These are phyloP conservation scores for Hemiscyllium ocellatum DNA, from an alignment of 2,113 vertebrate species.

Conservation along the genomic window DNA sequence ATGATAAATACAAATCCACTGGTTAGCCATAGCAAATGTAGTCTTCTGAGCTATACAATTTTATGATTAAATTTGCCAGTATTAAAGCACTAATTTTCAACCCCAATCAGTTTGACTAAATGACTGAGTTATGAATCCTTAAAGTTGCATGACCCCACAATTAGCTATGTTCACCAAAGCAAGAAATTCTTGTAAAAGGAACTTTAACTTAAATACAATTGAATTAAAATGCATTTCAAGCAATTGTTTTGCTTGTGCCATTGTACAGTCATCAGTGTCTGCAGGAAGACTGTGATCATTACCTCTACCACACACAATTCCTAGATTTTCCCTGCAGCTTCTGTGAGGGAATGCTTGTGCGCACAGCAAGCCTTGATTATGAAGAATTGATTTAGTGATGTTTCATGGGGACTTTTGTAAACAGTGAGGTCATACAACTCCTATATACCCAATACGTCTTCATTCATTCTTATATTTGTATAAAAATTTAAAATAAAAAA, in stretches of 20 bases:
- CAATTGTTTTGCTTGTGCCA: background rate
- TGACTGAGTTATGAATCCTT: background rate
- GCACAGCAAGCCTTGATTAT: background rate
- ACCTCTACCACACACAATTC: too few species aligned
- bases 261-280: background rate
- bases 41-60: slow-evolving; percentile 29
- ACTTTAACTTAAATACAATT: background rate
- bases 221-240: slow-evolving; percentile 6
- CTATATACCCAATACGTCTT: background rate
- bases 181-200: background rate
- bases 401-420: background rate
- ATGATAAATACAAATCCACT: background rate
- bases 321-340: background rate
- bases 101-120: slow-evolving; percentile 18
- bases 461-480: slow-evolving; percentile 30
- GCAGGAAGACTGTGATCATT: slow-evolving; percentile 10
- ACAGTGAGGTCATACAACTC: slow-evolving; percentile 32
- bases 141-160: slow-evolving; percentile 34
- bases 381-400: background rate
- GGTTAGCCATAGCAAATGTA: slow-evolving; percentile 13
- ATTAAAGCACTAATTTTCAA: slow-evolving; percentile 5
- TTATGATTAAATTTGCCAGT: slow-evolving; percentile 17
- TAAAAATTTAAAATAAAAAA: slow-evolving; percentile 33
- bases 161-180: background rate
- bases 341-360: background rate